These are phyloP conservation scores for Tyria jacobaeae DNA, from an alignment of 2,888 invertebrate species.

Conservation along the genomic window DNA sequence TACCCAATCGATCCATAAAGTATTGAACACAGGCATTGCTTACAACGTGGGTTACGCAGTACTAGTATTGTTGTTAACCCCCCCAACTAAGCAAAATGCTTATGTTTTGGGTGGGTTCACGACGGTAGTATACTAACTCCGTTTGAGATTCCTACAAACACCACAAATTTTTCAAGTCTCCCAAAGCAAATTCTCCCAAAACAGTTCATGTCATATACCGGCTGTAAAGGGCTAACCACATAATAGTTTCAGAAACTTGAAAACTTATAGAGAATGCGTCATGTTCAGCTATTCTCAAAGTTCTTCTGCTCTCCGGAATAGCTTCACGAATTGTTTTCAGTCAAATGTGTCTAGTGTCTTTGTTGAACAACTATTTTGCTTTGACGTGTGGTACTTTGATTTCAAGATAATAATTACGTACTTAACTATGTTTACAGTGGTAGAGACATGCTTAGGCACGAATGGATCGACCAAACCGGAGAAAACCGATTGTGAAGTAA, in stretches of 20 bases:
- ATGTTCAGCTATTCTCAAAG: slow-evolving; percentile 55
- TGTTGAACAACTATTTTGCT: slow-evolving; percentile 48
- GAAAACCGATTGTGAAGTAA: no score
- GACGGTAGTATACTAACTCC: not conserved
- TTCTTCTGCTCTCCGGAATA: slow-evolving; percentile 48
- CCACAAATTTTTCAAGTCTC: slow-evolving; percentile 4
- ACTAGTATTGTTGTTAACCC: no score
- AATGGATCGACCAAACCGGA: no score
- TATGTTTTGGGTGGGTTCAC: no score
- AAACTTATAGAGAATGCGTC: slow-evolving; percentile 46
- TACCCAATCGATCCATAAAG: no score
- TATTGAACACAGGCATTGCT: no score
- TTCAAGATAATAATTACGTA: slow-evolving; percentile 21
- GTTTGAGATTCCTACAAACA: not conserved
- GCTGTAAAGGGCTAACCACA: slow-evolving; percentile 47
- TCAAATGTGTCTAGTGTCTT: slow-evolving; percentile 48
- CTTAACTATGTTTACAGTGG: not conserved
- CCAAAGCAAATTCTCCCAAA: slow-evolving; percentile 17
- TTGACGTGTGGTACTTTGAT: slow-evolving; percentile 41
- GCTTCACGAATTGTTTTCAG: slow-evolving; percentile 44
- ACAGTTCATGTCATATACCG: slow-evolving; percentile 38
- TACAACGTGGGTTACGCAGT: no score
- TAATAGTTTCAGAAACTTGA: slow-evolving; percentile 51
- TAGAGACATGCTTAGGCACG: no score
- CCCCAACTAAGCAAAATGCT: no score